Conservation (phyloP, 2,888 invertebrate species). For the Acleris laterana region DNA sequence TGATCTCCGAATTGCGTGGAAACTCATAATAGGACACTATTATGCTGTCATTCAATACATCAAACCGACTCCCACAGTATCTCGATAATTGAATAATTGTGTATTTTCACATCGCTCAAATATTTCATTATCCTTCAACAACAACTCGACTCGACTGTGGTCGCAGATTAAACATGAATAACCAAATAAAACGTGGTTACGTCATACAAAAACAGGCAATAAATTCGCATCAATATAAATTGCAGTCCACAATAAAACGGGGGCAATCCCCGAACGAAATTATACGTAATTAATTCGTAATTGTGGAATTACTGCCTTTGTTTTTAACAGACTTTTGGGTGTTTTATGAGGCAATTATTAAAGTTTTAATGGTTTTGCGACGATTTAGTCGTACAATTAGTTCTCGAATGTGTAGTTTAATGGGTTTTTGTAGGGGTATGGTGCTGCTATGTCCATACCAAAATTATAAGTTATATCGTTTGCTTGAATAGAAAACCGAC, state of each 20-base stretch:
- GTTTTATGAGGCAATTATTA: conserved; percentile 18
- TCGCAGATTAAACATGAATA: conserved; percentile 1
- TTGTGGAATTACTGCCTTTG: conserved; percentile 21
- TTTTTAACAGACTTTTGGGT: conserved; percentile 6
- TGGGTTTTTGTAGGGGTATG: too few species aligned
- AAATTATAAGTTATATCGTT: too few species aligned
- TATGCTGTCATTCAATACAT: too few species aligned
- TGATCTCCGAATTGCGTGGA: too few species aligned
- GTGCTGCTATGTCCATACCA: too few species aligned
- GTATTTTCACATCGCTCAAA: too few species aligned
- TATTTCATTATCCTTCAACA: too few species aligned
- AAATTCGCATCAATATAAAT: conserved; percentile 5
- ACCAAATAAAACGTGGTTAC: neutral
- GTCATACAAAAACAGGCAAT: conserved; percentile 4
- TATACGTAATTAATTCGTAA: conserved; percentile 30
- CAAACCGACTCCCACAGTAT: too few species aligned
- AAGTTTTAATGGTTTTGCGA: conserved; percentile 20
- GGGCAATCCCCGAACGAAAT: conserved; percentile 7
- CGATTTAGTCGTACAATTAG: conserved; percentile 19
- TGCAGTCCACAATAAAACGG: conserved; percentile 5
- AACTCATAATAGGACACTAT: too few species aligned
- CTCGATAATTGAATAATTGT: too few species aligned
- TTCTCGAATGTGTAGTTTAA: conserved; percentile 5
- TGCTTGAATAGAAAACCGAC: too few species aligned
- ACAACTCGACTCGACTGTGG: neutral